phyloP scores from a whole-genome alignment of 2,888 invertebrate species.

The Anoplius nigerrimus region DNA sequence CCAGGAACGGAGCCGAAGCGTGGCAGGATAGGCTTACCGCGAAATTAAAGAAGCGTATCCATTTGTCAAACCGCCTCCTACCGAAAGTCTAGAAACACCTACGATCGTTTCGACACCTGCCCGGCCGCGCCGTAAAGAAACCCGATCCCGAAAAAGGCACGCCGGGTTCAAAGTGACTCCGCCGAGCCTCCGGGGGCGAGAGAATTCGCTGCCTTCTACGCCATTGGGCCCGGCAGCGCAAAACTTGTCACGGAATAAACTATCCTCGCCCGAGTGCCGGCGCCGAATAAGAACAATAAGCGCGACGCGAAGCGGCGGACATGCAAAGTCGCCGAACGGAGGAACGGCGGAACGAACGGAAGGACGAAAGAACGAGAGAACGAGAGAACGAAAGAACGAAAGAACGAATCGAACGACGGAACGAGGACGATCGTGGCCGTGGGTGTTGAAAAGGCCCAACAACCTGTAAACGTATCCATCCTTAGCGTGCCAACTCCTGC shows the following conservation, averaged over 20 bases:
- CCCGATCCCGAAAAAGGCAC: not conserved
- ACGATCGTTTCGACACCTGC: not conserved
- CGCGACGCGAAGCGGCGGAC: constrained; percentile 43
- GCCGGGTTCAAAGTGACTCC: not conserved
- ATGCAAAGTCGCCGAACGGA: constrained; percentile 55
- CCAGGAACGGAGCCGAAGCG: too few species aligned
- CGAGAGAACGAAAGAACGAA: not conserved
- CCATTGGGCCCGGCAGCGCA: constrained; percentile 25
- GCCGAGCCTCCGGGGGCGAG: not conserved
- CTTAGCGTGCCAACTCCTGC: constrained; percentile 29
- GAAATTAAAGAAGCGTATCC: too few species aligned
- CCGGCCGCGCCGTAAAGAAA: not conserved
- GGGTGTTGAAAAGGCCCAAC: constrained; percentile 59
- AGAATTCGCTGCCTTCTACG: not conserved
- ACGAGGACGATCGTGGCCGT: constrained; percentile 30
- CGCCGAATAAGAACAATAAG: constrained; percentile 51
- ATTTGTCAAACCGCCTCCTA: too few species aligned
- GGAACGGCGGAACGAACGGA: too few species aligned
- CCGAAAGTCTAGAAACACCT: not conserved
- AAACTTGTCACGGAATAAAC: constrained; percentile 59
- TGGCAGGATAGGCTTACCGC: too few species aligned
- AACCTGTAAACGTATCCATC: constrained; percentile 40
- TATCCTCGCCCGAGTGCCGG: constrained; percentile 41
- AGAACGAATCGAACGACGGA: too few species aligned
- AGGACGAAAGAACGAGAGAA: not conserved